Evolutionary conservation across 2,888 invertebrate species (phyloP), one percentile per base, ranked within the genome.

Genomic region (Euplexia lucipara): DNA sequence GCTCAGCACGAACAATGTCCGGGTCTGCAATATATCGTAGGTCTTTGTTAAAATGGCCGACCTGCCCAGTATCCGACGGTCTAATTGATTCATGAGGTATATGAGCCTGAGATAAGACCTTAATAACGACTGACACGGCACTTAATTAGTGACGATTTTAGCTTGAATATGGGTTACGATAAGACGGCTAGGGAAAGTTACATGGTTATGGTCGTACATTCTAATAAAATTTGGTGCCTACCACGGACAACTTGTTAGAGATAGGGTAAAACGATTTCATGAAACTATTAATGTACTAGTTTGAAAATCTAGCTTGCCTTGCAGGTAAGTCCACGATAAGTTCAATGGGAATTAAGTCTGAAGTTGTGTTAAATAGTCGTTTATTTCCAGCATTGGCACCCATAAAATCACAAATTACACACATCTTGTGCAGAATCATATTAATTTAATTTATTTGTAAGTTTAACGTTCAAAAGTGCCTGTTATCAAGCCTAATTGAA

Each of bases 1-100:
- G 78, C 75, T 76, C 68, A 74, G 73, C 62, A 67, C 39, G 65
- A 48, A 61, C 64, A 79, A 78, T 63, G 58, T 70, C 59, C 48
- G 80, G 76, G 64, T 72, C 74, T 67, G 73, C 73, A 77, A 85
- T 78, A 82, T 82, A 81, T 81, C 69, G 70, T 77, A 75, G 72
- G 73, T 86, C 85, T 84, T 83, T 83, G 86, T 83, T 82, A 69
- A 78, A 84, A 86, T 79, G 77, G 70, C 75, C 67, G 67, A 60
- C 74, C 57, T 68, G 48, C 61, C 72, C 77, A 72, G 78, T 57
- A 71, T 65, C 74, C 72, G 75, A 61, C 59, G 81, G 78, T 79
- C 82, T 90, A 90, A 90, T 89, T 89, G 90, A 90, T 90, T 89
- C 89, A 90, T 85, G 86, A 84, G 84, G 83, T 83, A 85, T 82